Evolutionary conservation across 2,113 vertebrate genomes (phyloP), one percentile per base, ranked within the genome.

Genomic region (Helogale parvula): DNA sequence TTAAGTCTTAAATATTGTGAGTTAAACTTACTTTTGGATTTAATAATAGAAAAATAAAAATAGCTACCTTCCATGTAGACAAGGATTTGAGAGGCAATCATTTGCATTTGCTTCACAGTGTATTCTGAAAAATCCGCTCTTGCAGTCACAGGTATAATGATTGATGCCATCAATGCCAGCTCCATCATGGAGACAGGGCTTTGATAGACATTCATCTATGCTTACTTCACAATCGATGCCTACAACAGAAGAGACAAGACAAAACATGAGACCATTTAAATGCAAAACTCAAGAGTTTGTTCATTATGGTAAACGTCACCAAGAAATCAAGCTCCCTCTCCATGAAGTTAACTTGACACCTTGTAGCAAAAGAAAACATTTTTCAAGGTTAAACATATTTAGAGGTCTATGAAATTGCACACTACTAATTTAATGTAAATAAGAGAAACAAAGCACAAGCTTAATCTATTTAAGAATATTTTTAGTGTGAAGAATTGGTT

Each of bases 1-100:
- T 95, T 98, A 96, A 85, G 76, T 93, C 63, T 98, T 98, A 98
- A 97, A 97, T 98, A 96, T 94, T 96, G 47, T 82, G 95, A 94
- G 66, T 95, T 96, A 96, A 65, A 60, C 92, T 96, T 45, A 96
- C 96, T 96, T 97, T 90, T 66, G 88, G 41, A 97, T 16, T 96
- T 97, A 96, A 90, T 95, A 98, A 95, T 81, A 97, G 82, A 98
- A 97, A 96, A 98, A 97, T 89, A 97, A 98, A 97, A 98, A 98
- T 93, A 98, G 47, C 25, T 25, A 98, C 99, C 99, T 99, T 98
- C 99, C 99, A 91, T 99, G 99, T 97, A 99, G 98, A 99, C 99
- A 99, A 95, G 99, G 99, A 83, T 98, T 98, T 97, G 99, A 99
- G 96, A 98, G 88, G 97, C 99, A 99, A 97, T 99, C 99, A 76